Evolutionary conservation across 2,797 vertebrate genomes (phyloP).

Genomic region (Enteromius thamalakanensis): DNA sequence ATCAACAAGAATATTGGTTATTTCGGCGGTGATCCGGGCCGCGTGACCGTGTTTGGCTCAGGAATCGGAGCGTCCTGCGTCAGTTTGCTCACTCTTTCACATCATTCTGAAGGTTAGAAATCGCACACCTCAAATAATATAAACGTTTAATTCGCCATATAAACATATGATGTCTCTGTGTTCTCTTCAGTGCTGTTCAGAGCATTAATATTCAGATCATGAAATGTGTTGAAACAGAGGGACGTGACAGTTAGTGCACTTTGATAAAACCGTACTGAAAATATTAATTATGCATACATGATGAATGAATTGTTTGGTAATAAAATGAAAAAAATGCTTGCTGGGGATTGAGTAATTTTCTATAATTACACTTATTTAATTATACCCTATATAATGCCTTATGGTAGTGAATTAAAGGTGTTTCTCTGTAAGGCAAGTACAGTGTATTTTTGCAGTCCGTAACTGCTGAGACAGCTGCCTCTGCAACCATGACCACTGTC

Average conservation of each 20-base stretch:
- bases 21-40: conserved; percentile 80
- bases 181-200: not conserved
- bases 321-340: not conserved
- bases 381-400: not conserved
- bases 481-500: conserved; percentile 52
- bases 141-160: not conserved
- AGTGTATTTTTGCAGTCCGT: conserved; percentile 18
- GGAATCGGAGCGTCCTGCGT: conserved; percentile 97
- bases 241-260: not conserved
- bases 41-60: conserved; percentile 93
- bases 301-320: not conserved
- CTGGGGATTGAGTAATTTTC: not conserved
- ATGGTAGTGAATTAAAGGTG: conserved; percentile 1
- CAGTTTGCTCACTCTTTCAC: conserved; percentile 96
- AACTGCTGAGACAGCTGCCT: conserved; percentile 51
- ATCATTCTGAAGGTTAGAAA: conserved; percentile 97
- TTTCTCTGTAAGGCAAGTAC: not conserved
- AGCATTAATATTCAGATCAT: conserved; percentile 1
- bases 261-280: not conserved
- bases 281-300: not conserved
- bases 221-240: conserved; percentile 14
- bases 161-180: not conserved
- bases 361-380: not conserved
- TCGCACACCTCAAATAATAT: conserved; percentile 1
- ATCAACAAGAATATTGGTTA: conserved; percentile 83